A percentile compares a stretch with the other conserved stretches of the same genome.
Evolutionary conservation across 2,113 vertebrate species (phyloP).

Genomic region (Chunga burmeisteri): DNA sequence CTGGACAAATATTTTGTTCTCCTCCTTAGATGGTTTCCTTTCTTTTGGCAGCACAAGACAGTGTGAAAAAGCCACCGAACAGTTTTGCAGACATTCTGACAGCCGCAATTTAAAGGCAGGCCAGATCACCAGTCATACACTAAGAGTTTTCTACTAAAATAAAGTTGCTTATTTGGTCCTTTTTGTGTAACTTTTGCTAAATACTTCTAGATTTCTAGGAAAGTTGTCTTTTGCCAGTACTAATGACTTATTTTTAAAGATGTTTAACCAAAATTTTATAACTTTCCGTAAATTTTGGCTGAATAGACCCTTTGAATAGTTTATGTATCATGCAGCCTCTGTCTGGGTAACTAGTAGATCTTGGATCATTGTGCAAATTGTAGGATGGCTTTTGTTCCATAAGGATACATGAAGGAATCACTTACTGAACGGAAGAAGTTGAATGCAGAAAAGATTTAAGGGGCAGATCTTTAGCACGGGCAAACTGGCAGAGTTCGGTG

Average conservation of each 20-base stretch:
- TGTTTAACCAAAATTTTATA: conserved; percentile 69
- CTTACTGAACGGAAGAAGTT: conserved; percentile 61
- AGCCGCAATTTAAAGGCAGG: background rate
- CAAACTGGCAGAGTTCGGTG: conserved; percentile 33
- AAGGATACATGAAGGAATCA: conserved; percentile 61
- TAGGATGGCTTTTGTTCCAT: background rate
- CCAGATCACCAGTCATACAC: background rate
- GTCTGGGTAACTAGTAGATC: conserved; percentile 68
- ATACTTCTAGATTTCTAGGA: conserved; percentile 74
- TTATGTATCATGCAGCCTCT: conserved; percentile 54
- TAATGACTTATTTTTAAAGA: conserved; percentile 56
- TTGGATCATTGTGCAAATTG: conserved; percentile 36
- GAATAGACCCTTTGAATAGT: conserved; percentile 60
- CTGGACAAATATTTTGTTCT: background rate
- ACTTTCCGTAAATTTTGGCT: conserved; percentile 53
- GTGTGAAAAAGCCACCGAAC: background rate
- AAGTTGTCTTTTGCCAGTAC: conserved; percentile 67
- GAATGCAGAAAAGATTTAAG: conserved; percentile 64
- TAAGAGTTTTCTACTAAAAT: conserved; percentile 72
- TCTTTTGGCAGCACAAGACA: background rate
- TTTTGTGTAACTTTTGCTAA: conserved; percentile 79
- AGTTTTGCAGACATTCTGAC: background rate
- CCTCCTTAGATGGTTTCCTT: background rate
- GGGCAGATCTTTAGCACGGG: conserved; percentile 45
- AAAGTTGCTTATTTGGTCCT: conserved; percentile 66